These are phyloP conservation scores for Crypturellus undulatus DNA, from an alignment of 2,113 vertebrate genomes.

Conservation along the genomic window DNA sequence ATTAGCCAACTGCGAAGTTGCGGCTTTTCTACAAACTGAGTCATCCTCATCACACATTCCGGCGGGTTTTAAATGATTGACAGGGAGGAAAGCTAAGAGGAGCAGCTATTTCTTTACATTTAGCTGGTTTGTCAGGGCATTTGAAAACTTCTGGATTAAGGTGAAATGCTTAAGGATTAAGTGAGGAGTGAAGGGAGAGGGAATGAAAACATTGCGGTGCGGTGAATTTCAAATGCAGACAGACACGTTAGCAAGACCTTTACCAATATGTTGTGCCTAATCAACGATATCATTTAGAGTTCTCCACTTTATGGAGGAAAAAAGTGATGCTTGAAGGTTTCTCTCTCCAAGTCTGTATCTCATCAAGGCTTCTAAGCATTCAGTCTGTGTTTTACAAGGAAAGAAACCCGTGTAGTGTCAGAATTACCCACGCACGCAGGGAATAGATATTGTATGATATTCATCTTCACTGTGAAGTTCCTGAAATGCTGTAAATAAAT, in stretches of 20 bases:
- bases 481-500: slow-evolving; percentile 51
- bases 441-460: slow-evolving; percentile 47
- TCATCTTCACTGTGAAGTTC: slow-evolving; percentile 39
- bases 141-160: slow-evolving; percentile 74
- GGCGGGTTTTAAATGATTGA: slow-evolving; percentile 62
- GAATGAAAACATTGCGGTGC: slow-evolving; percentile 60
- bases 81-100: slow-evolving; percentile 63
- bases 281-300: slow-evolving; percentile 59
- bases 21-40: slow-evolving; percentile 65
- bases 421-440: slow-evolving; percentile 12
- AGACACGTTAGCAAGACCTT: slow-evolving; percentile 53
- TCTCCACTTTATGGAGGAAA: slow-evolving; percentile 57
- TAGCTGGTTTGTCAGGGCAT: slow-evolving; percentile 71
- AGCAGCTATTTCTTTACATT: slow-evolving; percentile 68
- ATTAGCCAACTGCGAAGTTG: slow-evolving; percentile 63
- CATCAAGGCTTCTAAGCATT: slow-evolving; percentile 52
- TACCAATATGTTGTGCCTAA: slow-evolving; percentile 49
- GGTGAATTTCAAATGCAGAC: slow-evolving; percentile 62
- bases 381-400: slow-evolving; percentile 53
- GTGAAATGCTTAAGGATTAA: slow-evolving; percentile 73
- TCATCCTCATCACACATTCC: slow-evolving; percentile 62
- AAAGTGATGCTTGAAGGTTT: slow-evolving; percentile 48
- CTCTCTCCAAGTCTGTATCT: slow-evolving; percentile 10
- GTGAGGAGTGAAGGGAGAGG: slow-evolving; percentile 56
- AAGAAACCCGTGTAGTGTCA: neutral